Conservation (phyloP, 2,797 vertebrate genomes). For the Gambusia yucatana region DNA sequence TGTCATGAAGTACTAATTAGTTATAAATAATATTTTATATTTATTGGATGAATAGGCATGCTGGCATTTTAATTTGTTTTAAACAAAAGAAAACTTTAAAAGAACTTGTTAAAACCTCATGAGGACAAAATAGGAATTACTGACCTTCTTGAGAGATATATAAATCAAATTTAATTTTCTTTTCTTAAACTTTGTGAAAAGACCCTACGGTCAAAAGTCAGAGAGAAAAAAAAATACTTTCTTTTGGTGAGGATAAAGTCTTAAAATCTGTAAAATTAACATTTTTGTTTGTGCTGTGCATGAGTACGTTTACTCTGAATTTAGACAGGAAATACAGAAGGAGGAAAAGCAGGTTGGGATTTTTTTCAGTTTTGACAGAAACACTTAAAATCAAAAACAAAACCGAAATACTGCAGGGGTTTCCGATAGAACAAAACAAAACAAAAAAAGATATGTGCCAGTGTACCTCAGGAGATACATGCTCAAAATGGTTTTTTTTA, state of each 20-base stretch:
- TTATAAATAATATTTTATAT: background rate
- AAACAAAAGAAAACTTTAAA: background rate
- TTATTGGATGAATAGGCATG: background rate
- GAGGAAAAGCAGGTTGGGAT: conserved; percentile 12
- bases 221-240: background rate
- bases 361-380: conserved; percentile 21
- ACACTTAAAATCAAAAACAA: conserved; percentile 6
- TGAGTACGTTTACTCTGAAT: background rate
- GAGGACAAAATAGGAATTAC: background rate
- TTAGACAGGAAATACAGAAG: background rate
- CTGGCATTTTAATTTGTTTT: background rate
- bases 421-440: conserved; percentile 3
- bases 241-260: background rate
- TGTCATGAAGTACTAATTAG: background rate
- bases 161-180: background rate
- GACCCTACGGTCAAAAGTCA: background rate
- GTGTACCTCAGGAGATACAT: conserved; percentile 19
- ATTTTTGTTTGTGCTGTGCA: background rate
- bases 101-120: background rate
- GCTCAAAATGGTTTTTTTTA: conserved; percentile 26
- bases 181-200: background rate
- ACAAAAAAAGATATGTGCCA: conserved; percentile 1
- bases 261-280: background rate
- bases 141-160: background rate
- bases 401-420: conserved; percentile 7